Base-by-base conservation (phyloP, 1,140 invertebrate genomes). In the Halictus rubicundus region DNA sequence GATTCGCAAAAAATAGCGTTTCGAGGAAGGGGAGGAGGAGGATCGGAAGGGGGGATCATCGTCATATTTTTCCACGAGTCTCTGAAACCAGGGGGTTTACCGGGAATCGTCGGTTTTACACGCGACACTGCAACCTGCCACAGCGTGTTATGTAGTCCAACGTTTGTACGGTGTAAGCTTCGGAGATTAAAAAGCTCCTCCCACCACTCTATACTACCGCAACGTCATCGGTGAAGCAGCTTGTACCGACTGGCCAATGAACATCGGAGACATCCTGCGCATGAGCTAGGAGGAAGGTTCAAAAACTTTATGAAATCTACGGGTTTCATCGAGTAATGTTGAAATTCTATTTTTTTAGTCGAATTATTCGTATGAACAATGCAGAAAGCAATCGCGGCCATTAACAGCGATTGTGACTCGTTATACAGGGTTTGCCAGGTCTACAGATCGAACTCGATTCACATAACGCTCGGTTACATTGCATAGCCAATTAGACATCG, bases 381-480 rank as follows among this genome's bases (percentile, higher is more conserved):
- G 42, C 68, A 39, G 52, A 14, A 9, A 10, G 54, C 63, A 68
- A 78, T 79, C 60, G 65, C 16, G 25, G 19, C 42, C 60, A 79
- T 79, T 63, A 46, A 23, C 0, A 21, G 57, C 57, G 54, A 82
- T 79, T 71, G 68, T 39, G 23, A 71, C 57, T 82, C 39, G 76
- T 82, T 82, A n/a, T n/a, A 73, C 46, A 27, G 54, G 57, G 80
- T 73, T 82, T 79, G 64, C 64, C 8, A 8, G 37, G 27, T 73
- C 69, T 49, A 73, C 57, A 61, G 37, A 68, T 68, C 80, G 64
- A 73, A 73, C 69, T 63, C 14, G 64, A 79, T 79, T 82, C 79
- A 73, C 68, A 81, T 81, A 68, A 54, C 27, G 54, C 39, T 39
- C 59, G 54, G 42, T 78, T 71, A 68, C n/a, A 21, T 19, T n/a